phyloP scores from a whole-genome alignment of 2,888 invertebrate genomes.

The Tetropium fuscum region DNA sequence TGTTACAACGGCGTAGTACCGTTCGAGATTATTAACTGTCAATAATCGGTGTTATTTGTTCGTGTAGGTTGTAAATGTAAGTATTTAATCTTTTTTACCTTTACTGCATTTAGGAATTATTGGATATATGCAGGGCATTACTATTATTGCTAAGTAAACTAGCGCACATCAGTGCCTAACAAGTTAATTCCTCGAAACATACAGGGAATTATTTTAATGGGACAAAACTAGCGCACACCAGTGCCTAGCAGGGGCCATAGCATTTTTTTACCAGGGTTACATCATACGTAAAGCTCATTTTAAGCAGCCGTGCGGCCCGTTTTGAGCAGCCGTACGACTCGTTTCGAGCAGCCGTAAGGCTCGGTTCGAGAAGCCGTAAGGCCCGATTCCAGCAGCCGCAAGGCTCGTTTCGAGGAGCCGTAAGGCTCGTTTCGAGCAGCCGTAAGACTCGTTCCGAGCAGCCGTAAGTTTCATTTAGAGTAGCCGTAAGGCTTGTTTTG shows the following conservation, averaged over 20 bases:
- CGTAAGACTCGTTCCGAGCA: neutral
- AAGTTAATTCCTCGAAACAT: neutral
- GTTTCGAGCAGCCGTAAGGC: neutral
- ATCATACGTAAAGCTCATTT: neutral
- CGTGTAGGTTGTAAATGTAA: neutral
- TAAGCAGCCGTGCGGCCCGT: neutral
- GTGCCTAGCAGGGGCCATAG: neutral
- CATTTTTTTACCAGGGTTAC: neutral
- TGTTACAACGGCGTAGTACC: neutral
- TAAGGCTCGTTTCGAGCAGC: neutral
- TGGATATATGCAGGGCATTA: neutral
- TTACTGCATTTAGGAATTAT: neutral
- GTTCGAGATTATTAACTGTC: neutral
- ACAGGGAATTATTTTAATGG: neutral
- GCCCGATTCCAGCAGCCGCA: neutral
- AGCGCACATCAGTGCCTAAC: neutral
- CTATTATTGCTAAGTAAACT: neutral
- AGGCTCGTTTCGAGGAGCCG: neutral
- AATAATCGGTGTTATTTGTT: neutral
- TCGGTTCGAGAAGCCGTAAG: neutral
- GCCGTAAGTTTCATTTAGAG: neutral
- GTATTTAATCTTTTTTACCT: neutral
- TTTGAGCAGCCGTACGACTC: conserved; percentile 1
- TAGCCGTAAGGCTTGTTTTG: neutral
- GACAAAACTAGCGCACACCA: neutral